Percentiles rank a stretch among this genome's conserved stretches.
These are phyloP conservation scores for Mercenaria mercenaria DNA, from an alignment of 1,140 invertebrate species.

Conservation along the genomic window DNA sequence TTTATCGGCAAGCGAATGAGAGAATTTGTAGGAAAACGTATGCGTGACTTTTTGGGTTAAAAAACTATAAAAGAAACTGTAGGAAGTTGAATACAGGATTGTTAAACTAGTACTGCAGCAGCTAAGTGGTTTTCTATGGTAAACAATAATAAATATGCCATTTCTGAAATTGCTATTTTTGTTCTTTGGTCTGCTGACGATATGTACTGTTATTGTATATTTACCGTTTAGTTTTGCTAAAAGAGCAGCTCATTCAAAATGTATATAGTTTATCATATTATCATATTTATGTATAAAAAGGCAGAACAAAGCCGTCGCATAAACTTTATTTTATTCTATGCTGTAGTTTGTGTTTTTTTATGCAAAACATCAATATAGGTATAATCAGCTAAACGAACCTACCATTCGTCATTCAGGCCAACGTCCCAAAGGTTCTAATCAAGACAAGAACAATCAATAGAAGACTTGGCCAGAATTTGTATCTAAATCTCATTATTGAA, in stretches of 20 bases:
- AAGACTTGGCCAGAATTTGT: not conserved
- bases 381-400: not conserved
- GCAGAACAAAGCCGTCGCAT: not conserved
- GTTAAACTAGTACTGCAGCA: not conserved
- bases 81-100: not conserved
- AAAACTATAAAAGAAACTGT: not conserved
- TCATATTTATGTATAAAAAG: not conserved
- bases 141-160: slow-evolving; percentile 13
- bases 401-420: not conserved
- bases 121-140: slow-evolving; percentile 28
- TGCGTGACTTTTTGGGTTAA: slow-evolving; percentile 52
- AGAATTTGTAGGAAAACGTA: slow-evolving; percentile 55
- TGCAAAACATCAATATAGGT: not conserved
- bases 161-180: not conserved
- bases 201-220: not conserved
- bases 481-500: not conserved
- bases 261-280: not conserved
- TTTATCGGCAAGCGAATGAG: slow-evolving; percentile 53
- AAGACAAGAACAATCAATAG: not conserved
- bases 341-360: slow-evolving; percentile 5
- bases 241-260: not conserved
- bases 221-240: not conserved
- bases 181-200: not conserved
- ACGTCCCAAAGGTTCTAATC: slow-evolving; percentile 17
- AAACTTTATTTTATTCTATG: slow-evolving; percentile 13